A percentile compares a stretch with the other conserved stretches of the same genome.
These are phyloP conservation scores for Rhegmatorhina hoffmannsi DNA, from an alignment of 2,113 vertebrate genomes.

Conservation along the genomic window DNA sequence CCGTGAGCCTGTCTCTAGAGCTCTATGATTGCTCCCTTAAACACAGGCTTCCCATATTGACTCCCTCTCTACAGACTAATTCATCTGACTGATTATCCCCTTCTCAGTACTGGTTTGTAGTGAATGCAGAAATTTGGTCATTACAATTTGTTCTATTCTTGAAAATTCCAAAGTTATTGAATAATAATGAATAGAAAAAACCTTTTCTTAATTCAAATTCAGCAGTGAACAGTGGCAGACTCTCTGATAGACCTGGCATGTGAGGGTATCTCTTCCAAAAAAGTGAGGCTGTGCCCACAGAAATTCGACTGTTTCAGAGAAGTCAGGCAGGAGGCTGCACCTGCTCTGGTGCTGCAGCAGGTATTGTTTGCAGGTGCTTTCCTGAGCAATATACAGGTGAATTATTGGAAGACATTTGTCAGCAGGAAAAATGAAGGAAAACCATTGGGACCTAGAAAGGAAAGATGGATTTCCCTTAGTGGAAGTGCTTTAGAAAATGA, in stretches of 20 bases:
- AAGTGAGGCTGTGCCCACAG: not conserved
- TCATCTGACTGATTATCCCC: slow-evolving; percentile 60
- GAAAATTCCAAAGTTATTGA: slow-evolving; percentile 6
- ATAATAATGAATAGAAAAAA: not conserved
- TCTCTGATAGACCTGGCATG: not conserved
- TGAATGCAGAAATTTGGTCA: slow-evolving; percentile 40
- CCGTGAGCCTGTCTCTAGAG: not conserved
- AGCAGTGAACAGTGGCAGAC: not conserved
- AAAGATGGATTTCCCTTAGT: not conserved
- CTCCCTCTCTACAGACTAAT: slow-evolving; percentile 42
- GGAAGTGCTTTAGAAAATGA: not conserved
- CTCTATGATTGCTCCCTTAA: slow-evolving; percentile 56
- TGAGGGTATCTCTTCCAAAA: not conserved
- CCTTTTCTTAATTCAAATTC: not conserved
- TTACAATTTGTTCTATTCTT: slow-evolving; percentile 31
- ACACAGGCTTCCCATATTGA: not conserved
- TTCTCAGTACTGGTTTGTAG: slow-evolving; percentile 11
- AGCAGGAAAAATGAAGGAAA: not conserved
- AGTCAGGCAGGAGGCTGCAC: not conserved
- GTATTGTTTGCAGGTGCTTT: rapidly evolving
- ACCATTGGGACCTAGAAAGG: not conserved
- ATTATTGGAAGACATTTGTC: not conserved
- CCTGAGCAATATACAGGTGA: not conserved
- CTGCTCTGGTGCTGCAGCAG: not conserved
- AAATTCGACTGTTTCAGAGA: not conserved